Percentiles rank a stretch among this genome's conserved stretches.
Evolutionary conservation across 1,140 invertebrate genomes (phyloP).

Genomic region (Cydia fagiglandana): DNA sequence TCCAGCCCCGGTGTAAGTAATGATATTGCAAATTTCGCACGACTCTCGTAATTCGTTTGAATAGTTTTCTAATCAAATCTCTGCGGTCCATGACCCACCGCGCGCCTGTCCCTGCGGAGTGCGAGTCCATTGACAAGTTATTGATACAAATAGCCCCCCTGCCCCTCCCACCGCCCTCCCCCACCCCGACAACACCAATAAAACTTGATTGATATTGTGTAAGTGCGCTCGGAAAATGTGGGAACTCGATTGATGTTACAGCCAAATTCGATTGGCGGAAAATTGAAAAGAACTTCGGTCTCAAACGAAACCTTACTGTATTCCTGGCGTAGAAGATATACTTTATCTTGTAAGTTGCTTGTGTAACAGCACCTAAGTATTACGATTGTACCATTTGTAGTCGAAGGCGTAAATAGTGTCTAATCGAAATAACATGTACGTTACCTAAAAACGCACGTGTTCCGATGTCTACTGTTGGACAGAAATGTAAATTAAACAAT

Average conservation of each 20-base stretch:
- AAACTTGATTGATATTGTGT: constrained; percentile 80
- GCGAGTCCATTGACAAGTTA: constrained; percentile 74
- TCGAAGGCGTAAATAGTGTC: constrained; percentile 73
- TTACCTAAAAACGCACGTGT: neutral
- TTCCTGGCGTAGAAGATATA: constrained; percentile 40
- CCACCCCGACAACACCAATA: constrained; percentile 74
- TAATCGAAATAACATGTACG: constrained; percentile 53
- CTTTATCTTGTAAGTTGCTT: constrained; percentile 35
- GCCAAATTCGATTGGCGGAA: constrained; percentile 76
- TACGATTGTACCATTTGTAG: constrained; percentile 61
- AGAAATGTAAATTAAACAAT: too few relatives aligned
- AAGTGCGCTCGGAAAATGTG: constrained; percentile 78
- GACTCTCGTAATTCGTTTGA: constrained; percentile 50
- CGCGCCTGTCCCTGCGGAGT: constrained; percentile 55
- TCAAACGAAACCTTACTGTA: constrained; percentile 47
- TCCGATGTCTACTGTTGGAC: neutral
- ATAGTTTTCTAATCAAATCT: constrained; percentile 65
- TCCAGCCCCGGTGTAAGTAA: constrained; percentile 24
- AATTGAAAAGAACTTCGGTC: constrained; percentile 71
- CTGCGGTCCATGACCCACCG: constrained; percentile 53
- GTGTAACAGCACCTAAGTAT: constrained; percentile 42
- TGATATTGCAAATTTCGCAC: constrained; percentile 50
- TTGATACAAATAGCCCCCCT: constrained; percentile 75
- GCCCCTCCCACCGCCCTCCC: constrained; percentile 39
- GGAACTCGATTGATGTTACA: constrained; percentile 78